phyloP scores from a whole-genome alignment of 2,888 invertebrate species.

The Cryptosula pallasiana region DNA sequence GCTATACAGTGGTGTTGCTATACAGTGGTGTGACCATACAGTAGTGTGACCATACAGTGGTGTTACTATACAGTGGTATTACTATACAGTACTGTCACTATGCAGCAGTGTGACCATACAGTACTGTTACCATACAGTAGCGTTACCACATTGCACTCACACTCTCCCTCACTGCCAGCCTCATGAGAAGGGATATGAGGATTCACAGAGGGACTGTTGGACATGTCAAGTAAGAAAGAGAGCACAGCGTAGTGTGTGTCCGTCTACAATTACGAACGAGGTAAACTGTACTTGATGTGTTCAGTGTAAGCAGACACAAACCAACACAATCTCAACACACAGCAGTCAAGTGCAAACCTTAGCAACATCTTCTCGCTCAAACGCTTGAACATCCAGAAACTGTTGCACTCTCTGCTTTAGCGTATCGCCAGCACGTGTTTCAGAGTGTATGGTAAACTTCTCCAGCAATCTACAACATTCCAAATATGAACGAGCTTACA shows the following conservation, averaged over 20 bases:
- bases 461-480: conserved; percentile 35
- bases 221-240: conserved; percentile 36
- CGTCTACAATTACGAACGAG: conserved; percentile 35
- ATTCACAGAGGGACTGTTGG: conserved; percentile 36
- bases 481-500: neutral
- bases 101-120: too few species aligned
- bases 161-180: neutral
- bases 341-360: too few species aligned
- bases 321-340: neutral
- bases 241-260: conserved; percentile 46
- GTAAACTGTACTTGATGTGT: too few species aligned
- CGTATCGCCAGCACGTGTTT: conserved; percentile 36
- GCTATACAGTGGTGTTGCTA: too few species aligned
- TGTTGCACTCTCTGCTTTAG: conserved; percentile 33
- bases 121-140: too few species aligned
- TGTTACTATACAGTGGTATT: too few species aligned
- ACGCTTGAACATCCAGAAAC: conserved; percentile 37
- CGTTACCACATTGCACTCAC: too few species aligned
- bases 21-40: too few species aligned
- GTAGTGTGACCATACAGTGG: too few species aligned
- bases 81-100: too few species aligned
- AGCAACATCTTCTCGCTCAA: conserved; percentile 35
- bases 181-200: neutral
- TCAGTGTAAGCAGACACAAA: too few species aligned
- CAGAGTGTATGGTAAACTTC: conserved; percentile 44